Conservation (phyloP, 1,140 invertebrate species). For the Stegodyphus mimosarum region DNA sequence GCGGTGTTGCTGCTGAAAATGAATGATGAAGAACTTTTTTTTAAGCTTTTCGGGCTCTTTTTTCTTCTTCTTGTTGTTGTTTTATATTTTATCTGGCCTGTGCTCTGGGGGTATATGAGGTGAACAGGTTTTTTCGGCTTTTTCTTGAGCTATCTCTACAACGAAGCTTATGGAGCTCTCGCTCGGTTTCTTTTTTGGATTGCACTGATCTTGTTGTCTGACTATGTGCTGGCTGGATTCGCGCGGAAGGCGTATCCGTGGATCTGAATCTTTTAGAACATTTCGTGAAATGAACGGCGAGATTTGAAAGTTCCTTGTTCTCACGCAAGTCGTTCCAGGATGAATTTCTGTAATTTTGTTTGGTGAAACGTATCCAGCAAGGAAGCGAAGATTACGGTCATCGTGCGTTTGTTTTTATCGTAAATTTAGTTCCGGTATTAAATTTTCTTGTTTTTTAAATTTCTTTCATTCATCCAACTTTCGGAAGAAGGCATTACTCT, state of each 20-base stretch:
- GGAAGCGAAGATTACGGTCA: too few species aligned
- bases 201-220: constrained; percentile 22
- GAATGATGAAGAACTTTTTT: constrained; percentile 44
- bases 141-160: constrained; percentile 14
- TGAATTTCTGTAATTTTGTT: too few species aligned
- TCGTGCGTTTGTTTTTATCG: too few species aligned
- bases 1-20: constrained; percentile 25
- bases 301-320: neutral
- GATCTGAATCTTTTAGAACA: constrained; percentile 10
- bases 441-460: too few species aligned
- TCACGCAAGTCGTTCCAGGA: neutral
- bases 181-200: neutral
- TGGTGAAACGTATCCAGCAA: too few species aligned
- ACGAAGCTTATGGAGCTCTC: constrained; percentile 31
- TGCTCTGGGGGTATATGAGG: constrained; percentile 53
- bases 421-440: too few species aligned
- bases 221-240: neutral
- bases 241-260: constrained; percentile 9
- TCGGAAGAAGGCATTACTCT: too few species aligned
- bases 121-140: constrained; percentile 53
- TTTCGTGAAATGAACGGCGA: neutral
- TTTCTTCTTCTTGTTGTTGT: constrained; percentile 31
- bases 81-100: constrained; percentile 43
- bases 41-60: constrained; percentile 10
- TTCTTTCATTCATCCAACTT: too few species aligned